Percentiles rank a stretch among this genome's conserved stretches.
Conservation (phyloP, 1,140 invertebrate species). For the Drosophila yakuba region DNA sequence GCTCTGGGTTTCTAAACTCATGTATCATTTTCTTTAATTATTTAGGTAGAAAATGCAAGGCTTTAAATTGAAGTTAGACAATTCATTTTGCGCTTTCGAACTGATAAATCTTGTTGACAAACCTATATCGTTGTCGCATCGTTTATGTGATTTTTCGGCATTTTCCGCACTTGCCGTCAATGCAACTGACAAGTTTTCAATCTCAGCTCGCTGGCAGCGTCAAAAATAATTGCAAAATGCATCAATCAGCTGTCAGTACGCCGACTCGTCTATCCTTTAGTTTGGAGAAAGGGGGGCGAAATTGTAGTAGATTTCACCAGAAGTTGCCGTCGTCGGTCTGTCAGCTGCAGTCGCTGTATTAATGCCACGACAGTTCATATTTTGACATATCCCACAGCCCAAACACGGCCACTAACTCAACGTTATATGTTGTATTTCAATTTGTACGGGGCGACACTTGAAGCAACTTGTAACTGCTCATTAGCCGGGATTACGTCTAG, state of each 20-base stretch:
- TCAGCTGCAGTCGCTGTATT: constrained; percentile 55
- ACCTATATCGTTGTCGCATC: constrained; percentile 48
- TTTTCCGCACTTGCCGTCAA: constrained; percentile 29
- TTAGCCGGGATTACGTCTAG: constrained; percentile 77
- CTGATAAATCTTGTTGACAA: constrained; percentile 39
- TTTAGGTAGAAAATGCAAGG: background rate
- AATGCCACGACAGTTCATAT: constrained; percentile 53
- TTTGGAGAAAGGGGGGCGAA: background rate
- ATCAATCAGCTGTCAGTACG: constrained; percentile 73
- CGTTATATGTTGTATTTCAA: constrained; percentile 32
- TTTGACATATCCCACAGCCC: constrained; percentile 43
- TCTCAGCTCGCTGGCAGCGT: constrained; percentile 64
- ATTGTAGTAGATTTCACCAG: constrained; percentile 30
- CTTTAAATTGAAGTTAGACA: background rate
- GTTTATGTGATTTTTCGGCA: constrained; percentile 56
- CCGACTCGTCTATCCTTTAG: constrained; percentile 46
- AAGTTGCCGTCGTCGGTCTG: constrained; percentile 54
- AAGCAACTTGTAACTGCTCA: constrained; percentile 65
- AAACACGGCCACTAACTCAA: constrained; percentile 4
- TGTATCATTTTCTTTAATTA: too few species aligned
- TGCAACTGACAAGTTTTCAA: constrained; percentile 81
- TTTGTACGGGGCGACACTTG: constrained; percentile 45
- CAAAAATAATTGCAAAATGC: constrained; percentile 82
- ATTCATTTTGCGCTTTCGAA: background rate
- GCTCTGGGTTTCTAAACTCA: too few species aligned